Evolutionary conservation across 2,797 vertebrate genomes (phyloP).

Genomic region (Heterohyrax brucei): DNA sequence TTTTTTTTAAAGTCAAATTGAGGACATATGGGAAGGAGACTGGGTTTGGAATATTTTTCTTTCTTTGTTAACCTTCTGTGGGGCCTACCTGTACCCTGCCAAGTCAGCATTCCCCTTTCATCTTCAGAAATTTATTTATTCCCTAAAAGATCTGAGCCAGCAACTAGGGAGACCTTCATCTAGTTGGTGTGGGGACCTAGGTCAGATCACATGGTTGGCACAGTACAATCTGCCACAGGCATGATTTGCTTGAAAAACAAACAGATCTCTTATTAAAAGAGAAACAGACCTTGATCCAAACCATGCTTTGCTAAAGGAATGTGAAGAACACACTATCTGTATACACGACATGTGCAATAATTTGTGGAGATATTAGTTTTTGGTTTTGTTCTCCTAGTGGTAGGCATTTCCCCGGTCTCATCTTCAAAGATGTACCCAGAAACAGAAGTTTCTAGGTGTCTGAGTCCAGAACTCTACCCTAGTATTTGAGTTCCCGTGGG

Average conservation of each 20-base stretch:
- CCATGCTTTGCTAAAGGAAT: background rate
- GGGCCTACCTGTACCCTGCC: background rate
- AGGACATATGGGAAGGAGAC: background rate
- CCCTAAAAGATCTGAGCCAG: conserved; percentile 10
- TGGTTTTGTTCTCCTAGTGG: background rate
- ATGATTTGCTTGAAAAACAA: background rate
- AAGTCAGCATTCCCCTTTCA: background rate
- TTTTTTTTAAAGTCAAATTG: background rate
- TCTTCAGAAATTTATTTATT: background rate
- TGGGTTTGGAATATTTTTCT: background rate
- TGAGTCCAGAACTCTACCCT: background rate
- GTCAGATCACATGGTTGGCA: background rate
- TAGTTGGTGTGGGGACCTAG: background rate
- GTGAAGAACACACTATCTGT: background rate
- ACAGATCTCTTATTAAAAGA: background rate
- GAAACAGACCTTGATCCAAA: background rate
- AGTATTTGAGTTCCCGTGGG: background rate
- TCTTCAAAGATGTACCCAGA: background rate
- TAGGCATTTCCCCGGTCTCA: background rate
- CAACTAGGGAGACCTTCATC: background rate
- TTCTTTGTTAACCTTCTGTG: background rate
- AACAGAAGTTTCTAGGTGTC: background rate
- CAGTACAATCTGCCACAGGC: background rate
- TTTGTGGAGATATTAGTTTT: background rate
- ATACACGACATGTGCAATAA: too few species aligned